Evolutionary conservation across 2,113 vertebrate genomes (phyloP).

Genomic region (Nematolebias whitei): DNA sequence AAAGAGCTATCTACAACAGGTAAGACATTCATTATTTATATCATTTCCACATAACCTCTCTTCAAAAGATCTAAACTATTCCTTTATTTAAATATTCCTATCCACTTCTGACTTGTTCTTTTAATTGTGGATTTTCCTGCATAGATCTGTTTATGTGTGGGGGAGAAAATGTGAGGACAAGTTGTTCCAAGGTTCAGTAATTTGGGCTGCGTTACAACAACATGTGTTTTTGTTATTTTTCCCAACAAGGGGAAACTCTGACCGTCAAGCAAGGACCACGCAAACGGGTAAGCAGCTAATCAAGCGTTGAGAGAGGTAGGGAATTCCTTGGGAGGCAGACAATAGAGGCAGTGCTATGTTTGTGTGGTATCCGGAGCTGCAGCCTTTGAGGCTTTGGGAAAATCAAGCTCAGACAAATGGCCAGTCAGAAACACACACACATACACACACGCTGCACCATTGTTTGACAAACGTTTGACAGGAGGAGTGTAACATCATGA

Average conservation of each 20-base stretch:
- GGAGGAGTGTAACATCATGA: conserved; percentile 52
- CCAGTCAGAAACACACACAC: conserved; percentile 6
- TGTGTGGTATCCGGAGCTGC: conserved; percentile 56
- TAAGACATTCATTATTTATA: no score
- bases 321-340: conserved; percentile 48
- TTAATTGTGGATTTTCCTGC: conserved; percentile 6
- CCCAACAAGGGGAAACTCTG: conserved; percentile 25
- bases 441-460: conserved; percentile 11
- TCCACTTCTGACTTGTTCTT: neutral
- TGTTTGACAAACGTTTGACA: conserved; percentile 60
- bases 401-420: conserved; percentile 53
- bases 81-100: neutral
- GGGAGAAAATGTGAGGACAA: neutral
- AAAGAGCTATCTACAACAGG: no score
- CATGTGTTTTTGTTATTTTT: conserved; percentile 35
- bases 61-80: no score
- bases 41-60: no score
- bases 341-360: conserved; percentile 49
- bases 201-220: conserved; percentile 21
- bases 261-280: conserved; percentile 37
- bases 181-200: conserved; percentile 32
- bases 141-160: conserved; percentile 6
- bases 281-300: conserved; percentile 53
- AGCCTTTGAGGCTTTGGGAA: conserved; percentile 53
- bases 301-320: conserved; percentile 53